Conservation (phyloP, 2,113 vertebrate genomes). For the Centropus bengalensis region DNA sequence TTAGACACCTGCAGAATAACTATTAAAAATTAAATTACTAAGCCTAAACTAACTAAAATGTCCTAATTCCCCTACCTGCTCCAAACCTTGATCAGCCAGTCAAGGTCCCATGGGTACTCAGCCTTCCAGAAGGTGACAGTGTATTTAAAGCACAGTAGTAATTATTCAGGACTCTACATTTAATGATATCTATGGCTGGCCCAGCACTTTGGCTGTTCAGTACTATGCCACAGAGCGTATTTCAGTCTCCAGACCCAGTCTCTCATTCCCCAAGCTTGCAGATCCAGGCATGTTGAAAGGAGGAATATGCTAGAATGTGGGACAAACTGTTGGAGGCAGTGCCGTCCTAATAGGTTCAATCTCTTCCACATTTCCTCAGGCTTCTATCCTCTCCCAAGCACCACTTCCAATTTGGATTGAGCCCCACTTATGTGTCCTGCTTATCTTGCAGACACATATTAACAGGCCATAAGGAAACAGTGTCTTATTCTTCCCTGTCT, state of each 20-base stretch:
- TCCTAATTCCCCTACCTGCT: constrained; percentile 59
- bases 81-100: constrained; percentile 51
- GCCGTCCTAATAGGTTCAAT: neutral
- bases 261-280: neutral
- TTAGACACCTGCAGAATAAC: constrained; percentile 77
- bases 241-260: neutral
- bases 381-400: neutral
- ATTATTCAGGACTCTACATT: constrained; percentile 56
- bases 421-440: neutral
- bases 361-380: neutral
- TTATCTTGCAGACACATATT: neutral
- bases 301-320: neutral
- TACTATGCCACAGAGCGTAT: neutral
- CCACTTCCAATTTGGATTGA: neutral
- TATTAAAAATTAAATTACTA: constrained; percentile 75
- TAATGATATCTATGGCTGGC: constrained; percentile 49
- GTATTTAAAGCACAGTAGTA: constrained; percentile 62
- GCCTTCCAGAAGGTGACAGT: constrained; percentile 17
- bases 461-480: neutral
- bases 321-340: neutral
- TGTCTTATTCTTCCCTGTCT: constrained; percentile 1
- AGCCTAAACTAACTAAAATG: constrained; percentile 73
- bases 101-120: constrained; percentile 14
- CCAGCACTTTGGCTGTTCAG: constrained; percentile 1
- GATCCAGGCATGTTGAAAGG: neutral